Evolutionary conservation across 2,888 invertebrate species (phyloP), one percentile per base, ranked within the genome.

Genomic region (Andrena fulva): DNA sequence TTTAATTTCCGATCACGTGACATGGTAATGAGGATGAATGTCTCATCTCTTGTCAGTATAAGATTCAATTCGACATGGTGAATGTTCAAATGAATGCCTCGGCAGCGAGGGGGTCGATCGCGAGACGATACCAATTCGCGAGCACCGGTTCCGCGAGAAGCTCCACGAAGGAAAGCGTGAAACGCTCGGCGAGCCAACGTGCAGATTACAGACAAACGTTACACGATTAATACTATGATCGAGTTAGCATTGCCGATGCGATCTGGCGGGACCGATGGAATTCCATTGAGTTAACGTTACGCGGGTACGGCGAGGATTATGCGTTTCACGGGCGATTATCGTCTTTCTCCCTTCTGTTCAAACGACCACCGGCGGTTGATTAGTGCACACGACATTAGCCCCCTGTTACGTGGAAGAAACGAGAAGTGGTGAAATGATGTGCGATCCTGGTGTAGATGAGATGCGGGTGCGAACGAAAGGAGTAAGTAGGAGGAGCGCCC

Each of bases 161-260:
- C n/a, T 4, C 1, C 1, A 0, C n/a, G 10, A 69, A 64, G 56
- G 5, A 6, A 64, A 69, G 33, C 69, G 64, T 35, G 72, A 68
- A 56, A 72, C 72, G 16, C 48, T 8, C 48, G 16, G 33, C 54
- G 29, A 62, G 69, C 56, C 72, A 68, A 73, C 77, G 72, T 72
- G 72, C 68, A 77, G 33, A 60, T 77, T 69, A 79, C 78, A 33
- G 68, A 71, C 35, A 63, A 62, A 81, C 52, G 78, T 82, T 70
- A 79, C 20, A 72, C 67, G 67, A 84, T 84, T 85, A 88, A 59
- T 63, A 50, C 77, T 89, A 91, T 91, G 91, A 90, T 90, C 91
- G 91, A 91, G 92, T 92, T 93, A 93, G 93, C 92, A 91, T 91
- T 93, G 93, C 92, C 92, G 93, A 93, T 93, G 93, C 93, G 93